Conservation (phyloP, 1,140 invertebrate species). For the Drosophila nannoptera region DNA sequence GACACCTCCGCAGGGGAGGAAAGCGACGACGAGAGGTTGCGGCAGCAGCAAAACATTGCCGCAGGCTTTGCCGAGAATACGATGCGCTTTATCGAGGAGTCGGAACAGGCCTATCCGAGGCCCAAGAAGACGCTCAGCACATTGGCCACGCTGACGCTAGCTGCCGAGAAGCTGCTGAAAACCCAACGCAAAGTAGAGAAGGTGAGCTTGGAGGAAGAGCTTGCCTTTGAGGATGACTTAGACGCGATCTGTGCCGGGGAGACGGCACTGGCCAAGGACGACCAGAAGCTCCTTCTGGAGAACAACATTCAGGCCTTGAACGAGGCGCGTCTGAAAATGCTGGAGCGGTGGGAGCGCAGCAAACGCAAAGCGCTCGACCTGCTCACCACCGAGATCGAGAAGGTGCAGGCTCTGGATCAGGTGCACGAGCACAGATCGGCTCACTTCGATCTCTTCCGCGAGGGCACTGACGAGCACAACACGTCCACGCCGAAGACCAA, state of each 20-base stretch:
- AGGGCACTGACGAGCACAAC: slow-evolving; percentile 50
- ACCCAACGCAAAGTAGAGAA: slow-evolving; percentile 4
- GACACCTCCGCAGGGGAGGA: slow-evolving; percentile 31
- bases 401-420: slow-evolving; percentile 52
- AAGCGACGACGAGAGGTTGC: slow-evolving; percentile 21
- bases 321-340: slow-evolving; percentile 39
- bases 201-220: background rate
- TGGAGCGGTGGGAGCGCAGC: slow-evolving; percentile 54
- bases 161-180: slow-evolving; percentile 44
- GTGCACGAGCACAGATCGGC: slow-evolving; percentile 5
- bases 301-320: slow-evolving; percentile 47
- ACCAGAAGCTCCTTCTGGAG: slow-evolving; percentile 29
- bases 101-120: slow-evolving; percentile 24
- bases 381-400: slow-evolving; percentile 57
- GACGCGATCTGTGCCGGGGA: slow-evolving; percentile 32
- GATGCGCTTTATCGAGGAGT: slow-evolving; percentile 51
- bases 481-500: slow-evolving; percentile 59
- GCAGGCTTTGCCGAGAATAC: slow-evolving; percentile 51
- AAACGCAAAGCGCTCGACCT: slow-evolving; percentile 58
- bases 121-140: slow-evolving; percentile 36
- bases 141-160: slow-evolving; percentile 45
- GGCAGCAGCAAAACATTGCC: slow-evolving; percentile 24
- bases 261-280: background rate
- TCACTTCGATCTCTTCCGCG: slow-evolving; percentile 38
- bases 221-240: background rate